Evolutionary conservation across 2,113 vertebrate genomes (phyloP).

Genomic region (Bubalus kerabau): DNA sequence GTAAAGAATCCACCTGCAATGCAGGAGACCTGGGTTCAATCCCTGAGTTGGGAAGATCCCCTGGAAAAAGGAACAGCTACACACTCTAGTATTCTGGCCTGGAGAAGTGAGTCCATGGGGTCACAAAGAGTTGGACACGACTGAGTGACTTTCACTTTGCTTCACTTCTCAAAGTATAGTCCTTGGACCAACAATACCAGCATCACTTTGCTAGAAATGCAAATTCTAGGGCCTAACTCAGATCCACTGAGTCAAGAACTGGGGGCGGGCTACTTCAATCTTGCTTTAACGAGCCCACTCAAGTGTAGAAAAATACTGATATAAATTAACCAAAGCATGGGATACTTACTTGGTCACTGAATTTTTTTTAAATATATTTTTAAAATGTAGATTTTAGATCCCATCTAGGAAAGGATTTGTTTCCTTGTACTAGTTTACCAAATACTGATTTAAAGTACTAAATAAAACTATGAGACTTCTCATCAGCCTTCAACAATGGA

Average conservation of each 20-base stretch:
- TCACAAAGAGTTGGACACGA: not conserved
- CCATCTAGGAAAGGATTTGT: not conserved
- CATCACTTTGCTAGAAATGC: not conserved
- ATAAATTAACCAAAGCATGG: not conserved
- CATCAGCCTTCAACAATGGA: not conserved
- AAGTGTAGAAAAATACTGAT: not conserved
- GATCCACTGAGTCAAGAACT: not conserved
- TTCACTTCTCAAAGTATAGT: not conserved
- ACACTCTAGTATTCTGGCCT: not conserved
- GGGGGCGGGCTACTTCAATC: not conserved
- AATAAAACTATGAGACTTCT: not conserved
- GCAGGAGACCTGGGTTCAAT: not conserved
- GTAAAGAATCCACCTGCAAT: not conserved
- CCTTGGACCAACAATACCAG: not conserved
- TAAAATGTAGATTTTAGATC: not conserved
- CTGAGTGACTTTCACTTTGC: not conserved
- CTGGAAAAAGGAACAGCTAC: not conserved
- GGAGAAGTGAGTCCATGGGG: not conserved
- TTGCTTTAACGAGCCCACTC: not conserved
- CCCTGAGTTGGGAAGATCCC: not conserved
- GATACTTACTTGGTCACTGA: not conserved
- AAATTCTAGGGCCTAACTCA: not conserved
- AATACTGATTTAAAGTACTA: not conserved
- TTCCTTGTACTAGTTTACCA: not conserved
- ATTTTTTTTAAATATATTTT: not conserved